Conservation (phyloP, 2,888 invertebrate species). For the Monoplex corrugatus region DNA sequence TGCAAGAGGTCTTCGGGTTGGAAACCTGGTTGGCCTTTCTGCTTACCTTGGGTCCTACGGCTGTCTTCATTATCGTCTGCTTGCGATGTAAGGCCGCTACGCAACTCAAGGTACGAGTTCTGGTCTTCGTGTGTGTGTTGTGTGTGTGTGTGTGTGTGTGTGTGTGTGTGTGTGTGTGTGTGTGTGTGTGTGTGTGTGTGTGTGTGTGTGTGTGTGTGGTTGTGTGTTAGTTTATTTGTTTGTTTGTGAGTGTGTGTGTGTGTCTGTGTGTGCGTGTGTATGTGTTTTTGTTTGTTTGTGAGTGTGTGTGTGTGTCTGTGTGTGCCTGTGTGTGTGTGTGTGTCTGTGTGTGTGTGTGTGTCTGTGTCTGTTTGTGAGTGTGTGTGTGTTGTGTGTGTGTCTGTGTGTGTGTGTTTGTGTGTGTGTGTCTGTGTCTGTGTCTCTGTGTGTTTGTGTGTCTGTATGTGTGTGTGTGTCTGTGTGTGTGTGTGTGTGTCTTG, state of each 20-base stretch:
- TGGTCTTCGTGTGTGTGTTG: not conserved
- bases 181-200: not conserved
- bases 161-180: not conserved
- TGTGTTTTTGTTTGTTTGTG: no score
- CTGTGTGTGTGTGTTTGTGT: no score
- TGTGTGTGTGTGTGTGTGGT: not conserved
- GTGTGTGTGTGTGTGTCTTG: not conserved
- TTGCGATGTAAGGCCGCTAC: slow-evolving; percentile 94
- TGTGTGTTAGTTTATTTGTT: not conserved
- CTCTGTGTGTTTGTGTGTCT: no score
- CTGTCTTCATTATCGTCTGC: slow-evolving; percentile 94
- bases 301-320: not conserved
- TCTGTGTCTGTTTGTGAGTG: no score
- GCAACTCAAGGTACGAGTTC: slow-evolving; percentile 84
- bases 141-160: not conserved
- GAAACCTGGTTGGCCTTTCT: slow-evolving; percentile 92
- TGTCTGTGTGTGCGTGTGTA: no score
- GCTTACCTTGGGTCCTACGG: slow-evolving; percentile 94
- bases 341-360: not conserved
- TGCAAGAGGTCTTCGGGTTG: slow-evolving; percentile 57
- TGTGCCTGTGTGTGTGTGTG: not conserved
- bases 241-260: no score
- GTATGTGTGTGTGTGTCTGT: no score
- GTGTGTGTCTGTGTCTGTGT: no score
- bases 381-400: no score